phyloP scores from a whole-genome alignment of 2,888 invertebrate genomes.

The Eupelmus urozonus region DNA sequence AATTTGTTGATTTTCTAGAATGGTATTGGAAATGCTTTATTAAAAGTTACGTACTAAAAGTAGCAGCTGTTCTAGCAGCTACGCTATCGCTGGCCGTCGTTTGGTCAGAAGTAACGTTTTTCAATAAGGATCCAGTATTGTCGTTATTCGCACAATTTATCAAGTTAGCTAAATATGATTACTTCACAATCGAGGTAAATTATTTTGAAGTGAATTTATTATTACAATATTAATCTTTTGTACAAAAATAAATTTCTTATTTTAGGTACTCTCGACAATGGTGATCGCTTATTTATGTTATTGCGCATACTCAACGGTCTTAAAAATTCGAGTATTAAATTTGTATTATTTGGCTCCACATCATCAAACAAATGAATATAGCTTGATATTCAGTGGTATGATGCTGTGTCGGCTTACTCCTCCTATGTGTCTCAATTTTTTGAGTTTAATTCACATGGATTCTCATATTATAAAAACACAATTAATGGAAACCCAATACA shows the following conservation, averaged over 20 bases:
- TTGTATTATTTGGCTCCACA: slow-evolving; percentile 98
- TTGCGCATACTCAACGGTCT: slow-evolving; percentile 98
- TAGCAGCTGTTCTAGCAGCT: slow-evolving; percentile 85
- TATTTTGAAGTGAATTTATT: too few relatives aligned
- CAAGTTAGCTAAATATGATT: slow-evolving; percentile 91
- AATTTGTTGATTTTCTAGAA: slow-evolving; percentile 84
- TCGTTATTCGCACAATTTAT: slow-evolving; percentile 98
- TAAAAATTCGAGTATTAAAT: slow-evolving; percentile 96
- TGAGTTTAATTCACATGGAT: slow-evolving; percentile 98
- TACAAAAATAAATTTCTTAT: slow-evolving; percentile 30
- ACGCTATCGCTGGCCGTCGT: slow-evolving; percentile 93
- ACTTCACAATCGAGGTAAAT: slow-evolving; percentile 93
- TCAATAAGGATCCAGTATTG: slow-evolving; percentile 92
- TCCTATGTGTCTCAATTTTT: slow-evolving; percentile 98
- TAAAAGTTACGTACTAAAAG: slow-evolving; percentile 87
- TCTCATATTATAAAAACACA: slow-evolving; percentile 91
- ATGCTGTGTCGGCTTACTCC: slow-evolving; percentile 97
- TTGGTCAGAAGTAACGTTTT: slow-evolving; percentile 99
- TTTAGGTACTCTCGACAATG: slow-evolving; percentile 90
- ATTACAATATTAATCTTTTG: not conserved
- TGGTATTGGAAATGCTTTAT: slow-evolving; percentile 98
- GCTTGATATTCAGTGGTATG: slow-evolving; percentile 99
- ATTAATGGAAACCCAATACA: slow-evolving; percentile 94
- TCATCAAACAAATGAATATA: slow-evolving; percentile 99
- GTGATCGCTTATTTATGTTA: slow-evolving; percentile 97